These are phyloP conservation scores for Epizoanthus ramosus DNA, from an alignment of 92 coral and sea anemone species.

Conservation along the genomic window DNA sequence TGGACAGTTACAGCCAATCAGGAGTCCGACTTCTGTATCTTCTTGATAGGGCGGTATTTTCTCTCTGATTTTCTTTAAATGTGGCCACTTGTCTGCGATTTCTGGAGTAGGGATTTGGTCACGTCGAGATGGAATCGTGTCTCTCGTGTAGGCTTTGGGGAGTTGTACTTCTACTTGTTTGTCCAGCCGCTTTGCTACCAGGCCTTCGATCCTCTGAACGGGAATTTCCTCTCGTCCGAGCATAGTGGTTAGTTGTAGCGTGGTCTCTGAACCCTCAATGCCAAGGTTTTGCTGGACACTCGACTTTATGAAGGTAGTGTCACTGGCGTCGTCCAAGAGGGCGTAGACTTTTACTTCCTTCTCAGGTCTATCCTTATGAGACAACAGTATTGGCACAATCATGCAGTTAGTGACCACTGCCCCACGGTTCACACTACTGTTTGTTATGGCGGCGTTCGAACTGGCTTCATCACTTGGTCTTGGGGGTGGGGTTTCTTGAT, in stretches of 20 bases:
- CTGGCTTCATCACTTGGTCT: not conserved
- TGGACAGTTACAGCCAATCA: conserved; percentile 45
- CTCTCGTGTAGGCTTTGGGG: conserved; percentile 52
- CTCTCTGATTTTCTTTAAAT: conserved; percentile 2
- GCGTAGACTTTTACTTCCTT: conserved; percentile 23
- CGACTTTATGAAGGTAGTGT: conserved; percentile 41
- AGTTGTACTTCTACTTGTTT: conserved; percentile 6
- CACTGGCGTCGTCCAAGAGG: conserved; percentile 44
- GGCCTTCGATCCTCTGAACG: conserved; percentile 21
- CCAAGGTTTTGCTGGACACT: conserved; percentile 25
- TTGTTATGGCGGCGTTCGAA: not conserved
- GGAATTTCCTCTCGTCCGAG: conserved; percentile 17
- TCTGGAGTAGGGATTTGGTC: conserved; percentile 56
- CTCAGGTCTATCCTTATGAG: conserved; percentile 30
- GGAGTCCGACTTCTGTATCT: conserved; percentile 6
- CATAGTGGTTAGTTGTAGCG: conserved; percentile 31
- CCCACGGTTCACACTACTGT: not conserved
- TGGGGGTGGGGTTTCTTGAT: not conserved
- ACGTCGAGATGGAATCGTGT: conserved; percentile 49
- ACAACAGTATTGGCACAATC: conserved; percentile 36
- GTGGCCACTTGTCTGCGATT: conserved; percentile 42
- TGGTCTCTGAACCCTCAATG: conserved; percentile 28
- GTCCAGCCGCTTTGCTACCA: conserved; percentile 12
- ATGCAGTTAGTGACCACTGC: conserved; percentile 8
- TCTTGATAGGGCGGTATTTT: conserved; percentile 18